A percentile compares a stretch with the other conserved stretches of the same genome.
These are phyloP conservation scores for Tetrao urogallus DNA, from an alignment of 2,113 vertebrate genomes.

Conservation along the genomic window DNA sequence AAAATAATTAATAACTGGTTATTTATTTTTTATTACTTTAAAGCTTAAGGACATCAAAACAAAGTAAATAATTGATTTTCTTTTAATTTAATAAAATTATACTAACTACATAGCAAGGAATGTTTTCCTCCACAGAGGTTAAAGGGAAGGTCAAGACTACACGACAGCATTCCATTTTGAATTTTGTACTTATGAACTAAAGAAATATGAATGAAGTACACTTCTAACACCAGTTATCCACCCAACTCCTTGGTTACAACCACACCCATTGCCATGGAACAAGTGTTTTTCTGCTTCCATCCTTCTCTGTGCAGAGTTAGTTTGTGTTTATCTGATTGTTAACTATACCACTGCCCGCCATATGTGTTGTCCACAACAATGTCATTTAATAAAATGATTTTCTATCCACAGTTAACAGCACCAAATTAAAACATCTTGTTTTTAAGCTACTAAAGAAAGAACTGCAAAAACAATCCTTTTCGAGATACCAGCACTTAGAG, in stretches of 20 bases:
- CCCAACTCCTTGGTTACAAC: not conserved
- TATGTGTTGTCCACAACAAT: fast-evolving
- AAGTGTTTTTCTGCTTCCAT: not conserved
- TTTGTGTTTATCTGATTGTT: not conserved
- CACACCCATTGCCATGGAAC: not conserved
- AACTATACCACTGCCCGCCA: not conserved
- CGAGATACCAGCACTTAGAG: not conserved
- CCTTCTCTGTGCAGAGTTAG: not conserved
- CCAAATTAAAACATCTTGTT: fast-evolving
- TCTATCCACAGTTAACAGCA: not conserved
- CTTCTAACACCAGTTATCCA: not conserved
- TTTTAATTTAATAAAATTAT: not conserved
- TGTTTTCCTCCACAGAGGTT: not conserved
- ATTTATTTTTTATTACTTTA: not conserved
- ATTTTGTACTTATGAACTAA: not conserved
- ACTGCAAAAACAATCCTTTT: not conserved
- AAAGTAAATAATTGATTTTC: not conserved
- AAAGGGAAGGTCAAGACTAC: not conserved
- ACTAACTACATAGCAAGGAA: not conserved
- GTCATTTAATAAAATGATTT: not conserved
- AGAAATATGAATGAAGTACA: not conserved
- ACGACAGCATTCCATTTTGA: not conserved
- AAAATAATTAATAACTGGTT: slow-evolving; percentile 12
- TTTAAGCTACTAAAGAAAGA: not conserved
- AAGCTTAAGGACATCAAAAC: not conserved